Base-by-base conservation (phyloP, 2,797 vertebrate species). In the Mormyrops boulengeri region DNA sequence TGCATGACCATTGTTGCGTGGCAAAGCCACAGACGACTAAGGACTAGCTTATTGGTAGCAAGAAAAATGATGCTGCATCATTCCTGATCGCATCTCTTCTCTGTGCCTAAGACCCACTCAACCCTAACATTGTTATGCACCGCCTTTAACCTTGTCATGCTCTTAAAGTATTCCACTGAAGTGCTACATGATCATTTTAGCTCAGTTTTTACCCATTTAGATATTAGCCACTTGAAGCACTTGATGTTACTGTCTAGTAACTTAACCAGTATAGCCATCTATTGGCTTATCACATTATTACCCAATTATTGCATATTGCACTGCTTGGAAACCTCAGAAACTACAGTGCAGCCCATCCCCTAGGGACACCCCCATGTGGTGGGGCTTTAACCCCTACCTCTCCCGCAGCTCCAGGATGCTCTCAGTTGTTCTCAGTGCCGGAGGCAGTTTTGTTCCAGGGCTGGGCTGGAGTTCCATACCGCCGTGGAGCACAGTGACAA, bases 391-490 rank as follows among this genome's bases (percentile, higher is more conserved):
- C 47, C 30, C 73, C 52, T 77, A 80, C 44, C 4, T 0, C 84
- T 88, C 84, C 90, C 44, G 82, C 93, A 99, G 98, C 96, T 99
- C 92, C 98, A 98, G 95, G 98, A 99, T 26, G 98, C 98, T 50
- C 96, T 99, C 93, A 97, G 97, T 94, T 99, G 98, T 96, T 97
- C 98, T 91, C 97, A 98, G 93, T 99, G 98, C 94, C 96, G 97
- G 92, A 99, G 99, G 92, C 98, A 99, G 94, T 99, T 99, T 95
- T 97, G 98, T 92, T 99, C 98, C 90, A 99, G 99, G 95, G 98
- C 98, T 0, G 98, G 98, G 34, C 96, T 99, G 94, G 99, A 99
- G 95, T 99, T 99, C 94, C 98, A 99, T 94, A 97, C 96, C 89
- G 98, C 99, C 97, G 97, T 97, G 0, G 98, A 99, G 89, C 98